Conservation (phyloP, 2,113 vertebrate genomes). For the Lichenostomus cassidix region DNA sequence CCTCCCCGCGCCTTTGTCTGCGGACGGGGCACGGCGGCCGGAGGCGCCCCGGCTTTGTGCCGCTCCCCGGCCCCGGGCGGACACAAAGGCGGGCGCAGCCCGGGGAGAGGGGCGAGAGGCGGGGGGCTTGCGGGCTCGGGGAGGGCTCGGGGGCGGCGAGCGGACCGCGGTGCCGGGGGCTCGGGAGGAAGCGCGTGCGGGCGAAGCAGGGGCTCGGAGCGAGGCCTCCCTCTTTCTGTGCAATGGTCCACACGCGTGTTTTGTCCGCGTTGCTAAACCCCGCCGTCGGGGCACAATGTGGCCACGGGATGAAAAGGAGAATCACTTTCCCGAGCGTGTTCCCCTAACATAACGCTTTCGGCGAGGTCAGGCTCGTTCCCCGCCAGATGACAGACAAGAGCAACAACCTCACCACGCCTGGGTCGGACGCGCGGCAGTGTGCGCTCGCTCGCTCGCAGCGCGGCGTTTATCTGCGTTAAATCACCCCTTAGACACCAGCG, state of each 20-base stretch:
- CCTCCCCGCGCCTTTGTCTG: constrained; percentile 35
- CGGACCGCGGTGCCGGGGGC: background rate
- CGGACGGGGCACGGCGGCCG: background rate
- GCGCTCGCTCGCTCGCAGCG: background rate
- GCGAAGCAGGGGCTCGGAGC: background rate
- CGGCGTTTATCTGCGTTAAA: background rate
- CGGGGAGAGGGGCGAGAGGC: background rate
- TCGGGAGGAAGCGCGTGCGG: background rate
- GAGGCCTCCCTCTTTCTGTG: background rate
- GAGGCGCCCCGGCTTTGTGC: background rate
- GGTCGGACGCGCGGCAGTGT: background rate
- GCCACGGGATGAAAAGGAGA: background rate
- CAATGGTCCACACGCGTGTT: background rate
- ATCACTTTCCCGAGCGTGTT: background rate
- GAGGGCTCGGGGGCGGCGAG: background rate
- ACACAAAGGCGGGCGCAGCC: background rate
- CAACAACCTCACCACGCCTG: background rate
- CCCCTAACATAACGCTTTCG: background rate
- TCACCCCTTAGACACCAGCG: background rate
- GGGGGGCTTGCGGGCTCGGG: background rate
- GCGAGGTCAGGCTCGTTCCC: constrained; percentile 10
- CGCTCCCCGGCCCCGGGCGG: background rate
- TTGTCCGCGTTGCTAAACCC: background rate
- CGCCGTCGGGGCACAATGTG: background rate
- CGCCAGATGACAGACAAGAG: constrained; percentile 48